Base-by-base conservation (phyloP, 35 echinoderm and acorn worm species). In the Heliocidaris erythrogramma region DNA sequence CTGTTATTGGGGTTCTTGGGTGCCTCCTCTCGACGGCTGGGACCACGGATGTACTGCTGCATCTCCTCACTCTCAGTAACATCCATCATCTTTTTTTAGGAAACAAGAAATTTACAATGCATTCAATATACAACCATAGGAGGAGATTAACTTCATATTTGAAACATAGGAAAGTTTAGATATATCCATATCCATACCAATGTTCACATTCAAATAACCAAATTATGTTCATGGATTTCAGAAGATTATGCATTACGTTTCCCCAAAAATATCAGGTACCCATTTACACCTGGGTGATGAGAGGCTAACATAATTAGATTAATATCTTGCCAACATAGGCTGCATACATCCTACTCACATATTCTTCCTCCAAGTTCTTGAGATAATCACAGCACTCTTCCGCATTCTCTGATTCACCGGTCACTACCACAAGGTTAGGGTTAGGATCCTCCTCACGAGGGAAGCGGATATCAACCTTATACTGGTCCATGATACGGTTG, bases 381-480 rank as follows among this genome's bases (percentile, higher is more conserved):
- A 99, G 95, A 60, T 99, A 90, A 65, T 97, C 97, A 85, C 88
- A 94, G 92, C 95, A 96, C 27, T 99, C 98, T 14, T 97, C 95
- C 6, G 94, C 95, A 52, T 96, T 94, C 17, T 99, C 98, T 32
- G 97, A 94, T 29, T 94, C 71, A 14, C 98, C 98, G 5, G 97
- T 95, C 93, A 99, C 96, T 78, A 95, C 92, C 1, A 99, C 97
- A 3, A 97, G 60, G 65, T 97, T 88, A 9, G 97, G 98, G 85
- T 97, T 91, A 30, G 88, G 47, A 56, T 99, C 98, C 17, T 78
- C 90, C 32, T 30, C 31, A 8, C 98, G 94, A 13, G 98, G 98
- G 96, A 99, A 99, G 10, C 98, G 96, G 86, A 99, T 97, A 85
- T 99, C 98, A 30, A 99, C 98, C 94, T 97, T 96, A 91, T 95